These are phyloP conservation scores for Ardeotis arabs DNA, from an alignment of 2,113 vertebrate species.

Conservation along the genomic window DNA sequence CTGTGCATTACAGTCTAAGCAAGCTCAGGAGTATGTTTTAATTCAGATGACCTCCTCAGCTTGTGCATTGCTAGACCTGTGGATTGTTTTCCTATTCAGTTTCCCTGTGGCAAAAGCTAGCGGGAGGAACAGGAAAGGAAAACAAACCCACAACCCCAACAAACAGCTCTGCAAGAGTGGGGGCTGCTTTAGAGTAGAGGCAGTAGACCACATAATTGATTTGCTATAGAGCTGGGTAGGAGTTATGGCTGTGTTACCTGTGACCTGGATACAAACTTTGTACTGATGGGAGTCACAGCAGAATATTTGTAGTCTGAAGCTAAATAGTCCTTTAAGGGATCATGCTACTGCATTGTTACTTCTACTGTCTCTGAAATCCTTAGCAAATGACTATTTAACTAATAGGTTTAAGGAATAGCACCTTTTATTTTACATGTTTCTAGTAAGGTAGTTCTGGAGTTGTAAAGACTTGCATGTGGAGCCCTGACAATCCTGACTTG, in stretches of 20 bases:
- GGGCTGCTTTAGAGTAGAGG: neutral
- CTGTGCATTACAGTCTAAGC: neutral
- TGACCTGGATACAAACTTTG: neutral
- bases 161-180: neutral
- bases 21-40: neutral
- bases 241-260: neutral
- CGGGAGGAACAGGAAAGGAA: neutral
- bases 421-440: neutral
- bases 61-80: neutral
- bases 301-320: neutral
- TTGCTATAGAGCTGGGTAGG: neutral
- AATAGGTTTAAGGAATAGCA: neutral
- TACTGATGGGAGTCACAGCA: neutral
- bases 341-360: neutral
- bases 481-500: neutral
- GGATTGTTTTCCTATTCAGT: neutral
- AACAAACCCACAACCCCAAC: too few species aligned
- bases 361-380: neutral
- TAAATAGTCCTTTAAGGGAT: neutral
- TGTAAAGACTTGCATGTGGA: fast-evolving
- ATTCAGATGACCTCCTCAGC: neutral
- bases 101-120: neutral
- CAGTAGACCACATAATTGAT: neutral
- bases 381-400: neutral
- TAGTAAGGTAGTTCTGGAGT: neutral